Evolutionary conservation across 2,113 vertebrate genomes (phyloP), one percentile per base, ranked within the genome.

Genomic region (Stomatorhinus ivindoensis): DNA sequence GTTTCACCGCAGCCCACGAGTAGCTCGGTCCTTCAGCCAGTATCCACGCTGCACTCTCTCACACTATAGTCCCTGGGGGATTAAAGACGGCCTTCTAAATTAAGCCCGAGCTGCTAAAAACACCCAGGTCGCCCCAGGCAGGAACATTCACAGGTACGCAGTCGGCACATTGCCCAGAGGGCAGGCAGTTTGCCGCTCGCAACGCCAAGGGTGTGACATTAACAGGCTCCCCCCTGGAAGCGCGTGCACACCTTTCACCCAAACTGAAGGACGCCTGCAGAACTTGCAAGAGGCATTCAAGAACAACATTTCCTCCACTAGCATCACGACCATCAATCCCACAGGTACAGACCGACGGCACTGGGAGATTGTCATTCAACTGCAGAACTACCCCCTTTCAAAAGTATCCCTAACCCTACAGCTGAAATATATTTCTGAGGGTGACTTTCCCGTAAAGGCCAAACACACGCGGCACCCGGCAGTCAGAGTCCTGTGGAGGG

Each of bases 401-500:
- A 39, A 13, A 47, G 51, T n/a, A 7, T 50, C 82, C 46, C 31
- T 9, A 48, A 42, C 21, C 82, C n/a, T 31, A 27, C 48, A 24
- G 4, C 42, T 65, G 51, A 31, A 42, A 89, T 31, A n/a, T 27
- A 69, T 27, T 13, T 69, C 61, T 31, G 61, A 69, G 61, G 61
- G 61, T 86, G 19, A 86, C 21, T 27, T 50, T 11, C n/a, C 27
- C 39, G 31, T 86, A 15, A 35, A 89, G 31, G 35, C 15, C 19
- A 53, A 87, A 87, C 3, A n/a, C 51, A 24, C 2, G 3, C 35
- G 39, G 35, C 87, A 87, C 31, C 50, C 48, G 13, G 48, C 82
- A 50, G 83, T 65, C 55, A 87, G 46, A 86, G 44, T 48, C 35
- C 44, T 90, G 92, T 88, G 91, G 92, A 92, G 93, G 44, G 44